These are phyloP conservation scores for Dinomys branickii DNA, from an alignment of 2,113 vertebrate genomes.

Conservation along the genomic window DNA sequence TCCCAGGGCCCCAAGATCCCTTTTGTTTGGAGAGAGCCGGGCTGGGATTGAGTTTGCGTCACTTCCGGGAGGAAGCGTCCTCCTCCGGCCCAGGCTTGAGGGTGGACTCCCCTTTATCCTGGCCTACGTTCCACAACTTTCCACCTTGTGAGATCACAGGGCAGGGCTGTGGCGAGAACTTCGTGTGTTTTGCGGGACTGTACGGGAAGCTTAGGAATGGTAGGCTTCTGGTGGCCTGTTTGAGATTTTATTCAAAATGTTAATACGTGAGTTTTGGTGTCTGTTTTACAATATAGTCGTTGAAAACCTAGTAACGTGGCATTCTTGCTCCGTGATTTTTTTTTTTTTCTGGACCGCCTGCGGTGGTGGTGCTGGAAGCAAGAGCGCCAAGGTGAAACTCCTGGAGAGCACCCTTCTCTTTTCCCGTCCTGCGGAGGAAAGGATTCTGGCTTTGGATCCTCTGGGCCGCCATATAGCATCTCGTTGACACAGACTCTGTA, in stretches of 20 bases:
- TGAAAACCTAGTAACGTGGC: constrained; percentile 42
- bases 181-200: not conserved
- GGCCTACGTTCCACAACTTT: not conserved
- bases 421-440: not conserved
- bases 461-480: not conserved
- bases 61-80: constrained; percentile 75
- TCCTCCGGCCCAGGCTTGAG: not conserved
- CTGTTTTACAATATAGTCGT: constrained; percentile 25
- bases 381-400: not conserved
- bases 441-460: not conserved
- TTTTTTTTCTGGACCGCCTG: not conserved
- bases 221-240: not conserved
- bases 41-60: constrained; percentile 74
- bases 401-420: not conserved
- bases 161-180: not conserved
- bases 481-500: not conserved
- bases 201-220: not conserved
- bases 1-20: constrained; percentile 78
- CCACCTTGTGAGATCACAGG: not conserved
- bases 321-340: not conserved
- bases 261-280: not conserved
- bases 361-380: not conserved
- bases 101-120: not conserved
- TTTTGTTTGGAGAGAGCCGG: constrained; percentile 82
- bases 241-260: not conserved